A percentile compares a stretch with the other conserved stretches of the same genome.
Conservation (phyloP, 2,888 invertebrate genomes). For the Galerucella nymphaeae region DNA sequence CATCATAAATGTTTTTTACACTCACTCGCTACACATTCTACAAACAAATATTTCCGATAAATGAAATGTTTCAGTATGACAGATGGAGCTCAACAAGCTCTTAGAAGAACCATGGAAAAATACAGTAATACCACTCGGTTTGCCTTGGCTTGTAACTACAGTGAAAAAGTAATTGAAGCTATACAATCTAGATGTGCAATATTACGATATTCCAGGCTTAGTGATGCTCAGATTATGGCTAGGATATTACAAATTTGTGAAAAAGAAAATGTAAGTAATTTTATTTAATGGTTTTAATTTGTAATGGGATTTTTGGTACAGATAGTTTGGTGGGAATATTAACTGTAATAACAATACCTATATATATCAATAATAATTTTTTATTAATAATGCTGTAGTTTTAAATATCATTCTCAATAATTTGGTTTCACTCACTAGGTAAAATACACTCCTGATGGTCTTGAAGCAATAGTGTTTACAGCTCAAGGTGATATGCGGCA, state of each 20-base stretch:
- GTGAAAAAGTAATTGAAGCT: constrained; percentile 98
- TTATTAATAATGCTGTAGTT: not conserved
- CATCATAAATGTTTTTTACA: too few species aligned
- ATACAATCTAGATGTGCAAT: constrained; percentile 99
- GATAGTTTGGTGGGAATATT: too few species aligned
- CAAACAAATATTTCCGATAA: not conserved
- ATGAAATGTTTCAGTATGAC: constrained; percentile 83
- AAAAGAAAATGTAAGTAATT: constrained; percentile 73
- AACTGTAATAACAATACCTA: too few species aligned
- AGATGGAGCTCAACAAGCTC: constrained; percentile 97
- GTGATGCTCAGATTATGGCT: constrained; percentile 90
- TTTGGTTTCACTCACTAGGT: constrained; percentile 64
- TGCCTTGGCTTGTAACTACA: constrained; percentile 97
- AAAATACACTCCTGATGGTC: constrained; percentile 89
- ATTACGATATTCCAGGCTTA: constrained; percentile 88
- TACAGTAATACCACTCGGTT: constrained; percentile 97
- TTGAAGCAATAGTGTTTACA: constrained; percentile 96
- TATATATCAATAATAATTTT: too few species aligned
- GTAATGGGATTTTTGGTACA: too few species aligned
- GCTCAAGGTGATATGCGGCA: constrained; percentile 99
- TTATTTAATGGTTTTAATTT: too few species aligned
- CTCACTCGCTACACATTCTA: too few species aligned
- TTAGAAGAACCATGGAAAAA: constrained; percentile 98
- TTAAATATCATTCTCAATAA: not conserved
- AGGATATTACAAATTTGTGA: constrained; percentile 82